Evolutionary conservation across 2,113 vertebrate species (phyloP).

Genomic region (Dipodomys stephensi): DNA sequence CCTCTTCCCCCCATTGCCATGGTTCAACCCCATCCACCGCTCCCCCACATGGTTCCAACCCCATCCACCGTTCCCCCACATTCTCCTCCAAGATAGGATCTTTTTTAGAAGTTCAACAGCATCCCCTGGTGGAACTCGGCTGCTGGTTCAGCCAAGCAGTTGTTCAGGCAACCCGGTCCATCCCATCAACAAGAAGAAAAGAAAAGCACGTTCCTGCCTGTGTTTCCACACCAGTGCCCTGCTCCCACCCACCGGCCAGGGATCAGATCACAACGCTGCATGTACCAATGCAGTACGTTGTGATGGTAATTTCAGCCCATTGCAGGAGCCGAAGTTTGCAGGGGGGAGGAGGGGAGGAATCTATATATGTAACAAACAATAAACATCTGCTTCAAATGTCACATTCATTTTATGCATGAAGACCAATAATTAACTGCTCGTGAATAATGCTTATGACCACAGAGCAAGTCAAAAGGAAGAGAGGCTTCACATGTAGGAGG

Average conservation of each 20-base stretch:
- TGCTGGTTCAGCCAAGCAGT: conserved; percentile 63
- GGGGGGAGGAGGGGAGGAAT: neutral
- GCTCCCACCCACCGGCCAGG: conserved; percentile 63
- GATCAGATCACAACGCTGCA: conserved; percentile 53
- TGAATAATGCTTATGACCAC: conserved; percentile 46
- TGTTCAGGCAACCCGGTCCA: conserved; percentile 15
- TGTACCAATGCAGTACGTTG: conserved; percentile 60
- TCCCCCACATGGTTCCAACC: conserved; percentile 36
- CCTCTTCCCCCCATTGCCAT: conserved; percentile 5
- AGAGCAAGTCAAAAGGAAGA: neutral
- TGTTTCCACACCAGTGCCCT: neutral
- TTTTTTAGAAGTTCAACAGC: conserved; percentile 87
- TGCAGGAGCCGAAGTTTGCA: conserved; percentile 71
- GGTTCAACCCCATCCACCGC: conserved; percentile 51
- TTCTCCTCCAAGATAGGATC: conserved; percentile 18
- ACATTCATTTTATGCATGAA: conserved; percentile 76
- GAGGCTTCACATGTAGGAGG: neutral
- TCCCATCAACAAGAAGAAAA: conserved; percentile 56
- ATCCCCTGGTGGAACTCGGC: conserved; percentile 85
- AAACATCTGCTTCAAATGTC: conserved; percentile 78
- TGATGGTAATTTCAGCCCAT: conserved; percentile 73
- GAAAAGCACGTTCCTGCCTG: conserved; percentile 62
- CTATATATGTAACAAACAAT: conserved; percentile 70
- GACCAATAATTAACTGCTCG: conserved; percentile 72
- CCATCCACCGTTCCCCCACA: conserved; percentile 36